Conservation (phyloP, 2,797 vertebrate species). For the Premnoplex brunnescens region DNA sequence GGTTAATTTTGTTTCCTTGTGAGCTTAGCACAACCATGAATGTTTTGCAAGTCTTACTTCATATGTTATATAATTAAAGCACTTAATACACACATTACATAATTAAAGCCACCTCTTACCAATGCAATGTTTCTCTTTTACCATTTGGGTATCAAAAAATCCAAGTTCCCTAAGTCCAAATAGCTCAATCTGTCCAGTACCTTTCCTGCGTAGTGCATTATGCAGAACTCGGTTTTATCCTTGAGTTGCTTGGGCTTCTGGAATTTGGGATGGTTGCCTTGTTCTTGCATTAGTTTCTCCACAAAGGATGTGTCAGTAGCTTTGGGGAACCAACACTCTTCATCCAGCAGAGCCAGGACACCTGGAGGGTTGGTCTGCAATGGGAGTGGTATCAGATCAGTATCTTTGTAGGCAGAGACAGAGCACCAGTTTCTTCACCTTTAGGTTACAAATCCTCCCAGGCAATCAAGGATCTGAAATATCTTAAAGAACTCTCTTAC, state of each 20-base stretch:
- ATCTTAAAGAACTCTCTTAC: not conserved
- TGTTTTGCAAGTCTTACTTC: not conserved
- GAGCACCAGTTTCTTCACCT: not conserved
- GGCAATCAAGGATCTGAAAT: not conserved
- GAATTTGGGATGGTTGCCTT: slow-evolving; percentile 92
- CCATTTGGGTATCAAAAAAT: not conserved
- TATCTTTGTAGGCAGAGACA: not conserved
- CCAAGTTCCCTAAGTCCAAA: not conserved
- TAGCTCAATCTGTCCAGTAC: slow-evolving; percentile 62
- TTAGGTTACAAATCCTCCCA: not conserved
- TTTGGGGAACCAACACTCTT: slow-evolving; percentile 99
- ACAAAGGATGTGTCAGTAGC: slow-evolving; percentile 95
- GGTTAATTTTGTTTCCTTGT: not conserved
- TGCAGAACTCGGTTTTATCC: slow-evolving; percentile 92
- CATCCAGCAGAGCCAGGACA: slow-evolving; percentile 92
- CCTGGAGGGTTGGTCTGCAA: slow-evolving; percentile 95
- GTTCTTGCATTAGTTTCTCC: slow-evolving; percentile 90
- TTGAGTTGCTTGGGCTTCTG: slow-evolving; percentile 94
- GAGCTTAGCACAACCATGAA: not conserved
- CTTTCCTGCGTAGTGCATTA: slow-evolving; percentile 94
- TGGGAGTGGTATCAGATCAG: not conserved
- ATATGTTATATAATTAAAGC: not conserved
- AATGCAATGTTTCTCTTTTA: not conserved
- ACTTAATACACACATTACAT: not conserved
- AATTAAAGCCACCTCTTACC: not conserved